phyloP scores from a whole-genome alignment of 2,797 vertebrate species.

The Pseudomugil gertrudae region DNA sequence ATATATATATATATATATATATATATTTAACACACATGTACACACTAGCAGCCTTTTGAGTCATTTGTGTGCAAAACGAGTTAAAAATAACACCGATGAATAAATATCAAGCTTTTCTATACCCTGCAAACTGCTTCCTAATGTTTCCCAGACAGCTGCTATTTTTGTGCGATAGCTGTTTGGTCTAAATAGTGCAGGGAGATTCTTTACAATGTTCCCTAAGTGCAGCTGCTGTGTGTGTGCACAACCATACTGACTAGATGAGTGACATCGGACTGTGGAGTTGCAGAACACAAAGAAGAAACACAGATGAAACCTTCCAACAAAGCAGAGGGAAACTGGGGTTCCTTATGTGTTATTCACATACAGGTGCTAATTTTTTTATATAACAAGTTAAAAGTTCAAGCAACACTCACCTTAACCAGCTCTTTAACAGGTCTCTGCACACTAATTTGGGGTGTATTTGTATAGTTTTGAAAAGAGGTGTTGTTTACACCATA shows the following conservation, averaged over 20 bases:
- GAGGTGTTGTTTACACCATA: too few relatives aligned
- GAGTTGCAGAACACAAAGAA: slow-evolving; percentile 1
- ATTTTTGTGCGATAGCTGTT: slow-evolving; percentile 10
- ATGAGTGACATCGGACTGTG: slow-evolving; percentile 1
- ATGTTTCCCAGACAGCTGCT: not conserved
- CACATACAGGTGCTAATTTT: not conserved
- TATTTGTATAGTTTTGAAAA: too few relatives aligned
- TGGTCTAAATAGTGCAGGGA: slow-evolving; percentile 4
- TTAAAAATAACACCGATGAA: too few relatives aligned
- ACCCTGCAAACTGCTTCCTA: slow-evolving; percentile 5
- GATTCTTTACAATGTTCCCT: slow-evolving; percentile 6
- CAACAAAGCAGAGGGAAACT: not conserved
- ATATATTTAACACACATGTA: too few relatives aligned
- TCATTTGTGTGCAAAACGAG: too few relatives aligned
- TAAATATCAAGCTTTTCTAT: not conserved
- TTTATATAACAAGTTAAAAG: not conserved
- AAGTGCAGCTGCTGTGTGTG: slow-evolving; percentile 20
- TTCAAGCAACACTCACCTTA: too few relatives aligned
- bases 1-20: too few relatives aligned
- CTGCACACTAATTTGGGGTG: too few relatives aligned
- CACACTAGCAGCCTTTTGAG: too few relatives aligned
- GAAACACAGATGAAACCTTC: slow-evolving; percentile 1
- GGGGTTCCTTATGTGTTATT: not conserved
- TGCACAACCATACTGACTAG: slow-evolving; percentile 3
- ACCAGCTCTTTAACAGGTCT: not conserved